These are phyloP conservation scores for Calliopsis andreniformis DNA, from an alignment of 1,140 invertebrate species.

Conservation along the genomic window DNA sequence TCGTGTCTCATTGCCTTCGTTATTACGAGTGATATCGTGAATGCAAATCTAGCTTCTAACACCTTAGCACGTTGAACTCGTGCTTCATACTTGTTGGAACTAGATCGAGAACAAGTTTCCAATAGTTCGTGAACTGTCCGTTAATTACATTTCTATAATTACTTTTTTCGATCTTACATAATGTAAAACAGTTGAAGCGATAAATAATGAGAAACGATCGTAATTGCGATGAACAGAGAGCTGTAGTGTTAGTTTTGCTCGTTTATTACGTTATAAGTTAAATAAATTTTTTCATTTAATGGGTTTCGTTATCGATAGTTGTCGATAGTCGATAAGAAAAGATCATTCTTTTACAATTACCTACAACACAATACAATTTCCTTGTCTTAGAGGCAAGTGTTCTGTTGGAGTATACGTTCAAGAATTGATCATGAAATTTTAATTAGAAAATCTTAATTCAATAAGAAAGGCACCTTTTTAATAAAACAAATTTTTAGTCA, in stretches of 20 bases:
- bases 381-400: no score
- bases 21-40: conserved; percentile 34
- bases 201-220: neutral
- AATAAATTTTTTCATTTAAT: neutral
- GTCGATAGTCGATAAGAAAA: neutral
- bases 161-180: neutral
- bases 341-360: no score
- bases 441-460: no score
- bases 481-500: no score
- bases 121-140: neutral
- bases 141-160: neutral
- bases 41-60: conserved; percentile 46
- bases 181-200: neutral
- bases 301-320: neutral
- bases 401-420: no score
- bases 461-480: no score
- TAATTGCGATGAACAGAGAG: no score
- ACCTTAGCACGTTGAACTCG: conserved; percentile 26
- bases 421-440: no score
- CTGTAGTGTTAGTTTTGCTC: no score
- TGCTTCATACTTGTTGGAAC: neutral
- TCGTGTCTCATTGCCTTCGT: conserved; percentile 39
- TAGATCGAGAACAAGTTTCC: neutral
- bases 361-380: no score
- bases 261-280: neutral